Evolutionary conservation across 2,888 invertebrate species (phyloP).

Genomic region (Cantharis nigra): DNA sequence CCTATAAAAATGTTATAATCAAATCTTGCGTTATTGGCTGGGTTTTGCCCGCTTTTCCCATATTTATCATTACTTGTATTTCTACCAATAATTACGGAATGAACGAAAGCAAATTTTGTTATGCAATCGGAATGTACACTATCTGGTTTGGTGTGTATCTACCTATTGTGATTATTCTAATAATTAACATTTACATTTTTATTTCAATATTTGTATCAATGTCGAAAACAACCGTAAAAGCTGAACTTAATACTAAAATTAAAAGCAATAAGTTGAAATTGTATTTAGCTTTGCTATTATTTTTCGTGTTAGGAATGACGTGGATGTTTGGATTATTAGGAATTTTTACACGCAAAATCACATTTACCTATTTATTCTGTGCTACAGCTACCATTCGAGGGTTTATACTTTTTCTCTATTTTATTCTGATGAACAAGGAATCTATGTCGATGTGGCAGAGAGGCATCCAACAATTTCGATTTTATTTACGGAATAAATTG

Average conservation of each 20-base stretch:
- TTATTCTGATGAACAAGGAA: constrained; percentile 61
- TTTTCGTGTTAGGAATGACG: constrained; percentile 63
- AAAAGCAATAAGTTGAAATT: constrained; percentile 60
- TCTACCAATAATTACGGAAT: constrained; percentile 11
- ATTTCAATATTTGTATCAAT: constrained; percentile 57
- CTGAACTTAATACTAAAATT: constrained; percentile 55
- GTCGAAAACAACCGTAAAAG: constrained; percentile 55
- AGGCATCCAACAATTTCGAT: neutral
- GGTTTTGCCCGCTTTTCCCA: constrained; percentile 60
- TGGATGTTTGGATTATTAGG: constrained; percentile 62
- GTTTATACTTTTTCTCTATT: constrained; percentile 61
- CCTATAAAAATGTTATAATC: constrained; percentile 61
- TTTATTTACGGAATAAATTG: neutral
- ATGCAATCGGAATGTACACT: constrained; percentile 59
- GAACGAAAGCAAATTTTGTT: constrained; percentile 50
- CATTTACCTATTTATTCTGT: constrained; percentile 57
- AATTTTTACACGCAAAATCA: constrained; percentile 40
- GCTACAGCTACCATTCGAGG: constrained; percentile 60
- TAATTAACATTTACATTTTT: constrained; percentile 61
- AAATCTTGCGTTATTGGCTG: constrained; percentile 65
- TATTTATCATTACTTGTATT: constrained; percentile 47
- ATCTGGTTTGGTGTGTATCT: constrained; percentile 58
- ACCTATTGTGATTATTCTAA: constrained; percentile 58
- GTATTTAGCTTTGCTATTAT: constrained; percentile 60
- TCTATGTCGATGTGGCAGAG: constrained; percentile 58